Base-by-base conservation (phyloP, 1,140 invertebrate genomes). In the Leptestheria dahalacensis region DNA sequence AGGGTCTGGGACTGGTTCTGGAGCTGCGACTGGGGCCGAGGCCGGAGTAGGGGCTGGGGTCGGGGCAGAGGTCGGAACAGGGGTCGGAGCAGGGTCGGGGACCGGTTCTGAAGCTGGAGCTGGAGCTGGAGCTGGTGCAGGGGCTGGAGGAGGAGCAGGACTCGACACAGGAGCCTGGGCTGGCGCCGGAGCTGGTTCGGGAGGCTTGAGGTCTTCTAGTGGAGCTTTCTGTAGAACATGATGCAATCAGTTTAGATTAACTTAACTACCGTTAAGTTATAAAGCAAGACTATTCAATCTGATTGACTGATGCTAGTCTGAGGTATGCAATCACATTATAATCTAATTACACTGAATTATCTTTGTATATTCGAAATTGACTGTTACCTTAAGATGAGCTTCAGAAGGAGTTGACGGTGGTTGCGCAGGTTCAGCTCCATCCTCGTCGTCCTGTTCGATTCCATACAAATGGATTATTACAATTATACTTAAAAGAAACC, bases 381-480 rank as follows among this genome's bases (percentile, higher is more conserved):
- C n/a, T n/a, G n/a, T 41, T 41, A 41, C 33, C 6, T 41, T 41
- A 9, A 9, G 33, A 41, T 6, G 6, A 41, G 33, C 6, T 9
- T 41, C 33, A 41, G 33, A 15, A 15, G 33, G 6, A 41, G 33
- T 9, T 41, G 33, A 15, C 33, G 33, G 59, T 47, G 61, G 64
- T 20, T 28, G 61, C 3, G 61, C 48, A 25, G 57, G 12, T 47
- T 57, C 64, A 2, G 56, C 62, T 10, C 61, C 63, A 11, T 29
- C 50, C 24, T 59, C 48, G 48, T 50, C 64, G 26, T 50, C 64
- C 58, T 67, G 65, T 25, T 64, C 64, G 60, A 67, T 61, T n/a
- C 33, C 6, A 15, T 9, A 41, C 33, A 41, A 41, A 15, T 41
- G 33, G 33, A 41, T 41, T 15, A 41, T 41, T 6, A 41, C 15